These are phyloP conservation scores for Dicyema japonicum DNA, from an alignment of 1,140 invertebrate species.

Conservation along the genomic window DNA sequence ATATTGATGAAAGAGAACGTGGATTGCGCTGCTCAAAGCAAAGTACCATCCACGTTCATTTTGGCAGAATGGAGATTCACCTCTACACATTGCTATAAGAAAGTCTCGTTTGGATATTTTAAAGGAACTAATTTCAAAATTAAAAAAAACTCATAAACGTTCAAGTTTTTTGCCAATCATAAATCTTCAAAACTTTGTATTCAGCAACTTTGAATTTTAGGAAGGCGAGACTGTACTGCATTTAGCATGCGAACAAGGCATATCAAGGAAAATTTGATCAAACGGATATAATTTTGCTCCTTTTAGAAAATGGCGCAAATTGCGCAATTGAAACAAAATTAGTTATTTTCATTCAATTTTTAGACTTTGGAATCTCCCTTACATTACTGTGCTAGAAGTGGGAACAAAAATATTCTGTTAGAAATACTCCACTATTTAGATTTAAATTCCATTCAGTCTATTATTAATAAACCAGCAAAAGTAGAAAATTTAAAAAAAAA, in stretches of 20 bases:
- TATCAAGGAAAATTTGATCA: slow-evolving; percentile 37
- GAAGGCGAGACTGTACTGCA: slow-evolving; percentile 70
- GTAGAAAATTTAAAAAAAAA: slow-evolving; percentile 8
- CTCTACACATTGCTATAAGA: slow-evolving; percentile 6
- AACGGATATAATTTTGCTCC: slow-evolving; percentile 45
- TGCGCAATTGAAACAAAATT: slow-evolving; percentile 41
- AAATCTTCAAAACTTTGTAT: not conserved
- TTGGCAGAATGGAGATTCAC: not conserved
- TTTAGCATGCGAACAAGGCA: slow-evolving; percentile 34
- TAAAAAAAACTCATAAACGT: not conserved
- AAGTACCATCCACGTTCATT: slow-evolving; percentile 6
- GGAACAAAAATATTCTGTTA: slow-evolving; percentile 63
- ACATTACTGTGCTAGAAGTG: slow-evolving; percentile 62
- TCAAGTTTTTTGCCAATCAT: too few relatives aligned
- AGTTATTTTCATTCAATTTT: slow-evolving; percentile 13
- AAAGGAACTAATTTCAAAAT: not conserved
- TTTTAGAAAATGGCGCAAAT: slow-evolving; percentile 58
- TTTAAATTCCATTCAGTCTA: slow-evolving; percentile 48
- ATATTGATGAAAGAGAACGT: slow-evolving; percentile 11
- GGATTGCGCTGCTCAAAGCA: slow-evolving; percentile 3
- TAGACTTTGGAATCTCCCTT: slow-evolving; percentile 61
- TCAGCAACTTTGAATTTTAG: slow-evolving; percentile 13
- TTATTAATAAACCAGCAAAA: slow-evolving; percentile 54
- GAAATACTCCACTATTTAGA: slow-evolving; percentile 66
- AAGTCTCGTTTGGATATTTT: slow-evolving; percentile 9